Evolutionary conservation across 2,888 invertebrate genomes (phyloP), one percentile per base, ranked within the genome.

Genomic region (Bugula neritina): DNA sequence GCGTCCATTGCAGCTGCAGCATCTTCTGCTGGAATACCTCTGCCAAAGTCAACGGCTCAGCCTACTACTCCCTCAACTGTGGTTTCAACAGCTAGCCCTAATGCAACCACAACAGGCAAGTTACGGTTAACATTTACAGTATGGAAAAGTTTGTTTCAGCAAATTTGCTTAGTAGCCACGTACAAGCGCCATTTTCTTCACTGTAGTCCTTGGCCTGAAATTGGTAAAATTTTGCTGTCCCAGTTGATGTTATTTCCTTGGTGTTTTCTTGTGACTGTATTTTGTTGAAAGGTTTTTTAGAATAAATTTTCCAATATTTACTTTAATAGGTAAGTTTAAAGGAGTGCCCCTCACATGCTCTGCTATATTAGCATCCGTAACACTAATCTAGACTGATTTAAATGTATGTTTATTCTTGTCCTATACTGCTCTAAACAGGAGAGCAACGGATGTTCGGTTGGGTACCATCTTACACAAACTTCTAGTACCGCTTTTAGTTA

Each of bases 321-420:
- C 43, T 17, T 43, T 43, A 5, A 43, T n/a, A 31, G 63, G 63
- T 63, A 63, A 63, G 63, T 63, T 63, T 5, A 17, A 63, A 31
- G 63, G 17, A 63, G 63, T 63, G 63, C 5, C 21, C 63, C 63
- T 29, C 63, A 63, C 63, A 63, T 3, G 63, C 63, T 63, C 31
- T 63, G 63, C 63, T 31, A 21, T 63, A 63, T 57, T 57, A 63
- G 63, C 63, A 21, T 63, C 31, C 31, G 63, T 63, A 31, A 63
- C 63, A 63, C 63, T 63, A 63, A 63, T 63, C 63, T 31, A 63
- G 10, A 10, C 63, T 63, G 29, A 63, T 31, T 63, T 43, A 43
- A 5, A 63, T 63, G n/a, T n/a, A n/a, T n/a, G n/a, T n/a, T n/a
- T n/a, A n/a, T n/a, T n/a, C 31, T 63, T 63, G 63, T 63, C 63